phyloP scores from a whole-genome alignment of 1,140 invertebrate species.

The Bicyclus anynana region DNA sequence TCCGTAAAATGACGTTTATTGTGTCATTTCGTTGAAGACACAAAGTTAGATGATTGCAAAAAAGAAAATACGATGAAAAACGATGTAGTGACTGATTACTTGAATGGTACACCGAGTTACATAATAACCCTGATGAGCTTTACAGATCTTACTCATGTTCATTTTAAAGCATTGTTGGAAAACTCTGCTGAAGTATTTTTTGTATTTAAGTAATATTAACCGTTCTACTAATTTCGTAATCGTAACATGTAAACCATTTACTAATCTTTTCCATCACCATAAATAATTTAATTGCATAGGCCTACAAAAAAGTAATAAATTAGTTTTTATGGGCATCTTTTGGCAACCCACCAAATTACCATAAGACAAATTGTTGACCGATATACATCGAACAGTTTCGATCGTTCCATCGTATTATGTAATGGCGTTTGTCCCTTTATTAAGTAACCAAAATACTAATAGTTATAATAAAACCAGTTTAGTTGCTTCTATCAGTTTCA shows the following conservation, averaged over 20 bases:
- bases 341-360: constrained; percentile 29
- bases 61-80: too few relatives aligned
- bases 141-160: too few relatives aligned
- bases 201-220: too few relatives aligned
- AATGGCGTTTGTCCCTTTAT: constrained; percentile 31
- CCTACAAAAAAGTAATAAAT: background rate
- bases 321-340: background rate
- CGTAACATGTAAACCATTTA: background rate
- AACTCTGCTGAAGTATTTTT: too few relatives aligned
- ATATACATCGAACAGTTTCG: constrained; percentile 18
- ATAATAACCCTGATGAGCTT: too few relatives aligned
- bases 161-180: too few relatives aligned
- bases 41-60: too few relatives aligned
- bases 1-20: too few relatives aligned
- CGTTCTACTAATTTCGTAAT: too few relatives aligned
- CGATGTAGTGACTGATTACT: too few relatives aligned
- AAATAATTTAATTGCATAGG: background rate
- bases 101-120: too few relatives aligned
- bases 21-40: too few relatives aligned
- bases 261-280: background rate
- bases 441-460: constrained; percentile 31
- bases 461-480: constrained; percentile 24
- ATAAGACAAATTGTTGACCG: constrained; percentile 13
- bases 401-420: constrained; percentile 22
- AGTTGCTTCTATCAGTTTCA: constrained; percentile 41